phyloP scores from a whole-genome alignment of 2,113 vertebrate genomes.

The Dicerorhinus sumatrensis region DNA sequence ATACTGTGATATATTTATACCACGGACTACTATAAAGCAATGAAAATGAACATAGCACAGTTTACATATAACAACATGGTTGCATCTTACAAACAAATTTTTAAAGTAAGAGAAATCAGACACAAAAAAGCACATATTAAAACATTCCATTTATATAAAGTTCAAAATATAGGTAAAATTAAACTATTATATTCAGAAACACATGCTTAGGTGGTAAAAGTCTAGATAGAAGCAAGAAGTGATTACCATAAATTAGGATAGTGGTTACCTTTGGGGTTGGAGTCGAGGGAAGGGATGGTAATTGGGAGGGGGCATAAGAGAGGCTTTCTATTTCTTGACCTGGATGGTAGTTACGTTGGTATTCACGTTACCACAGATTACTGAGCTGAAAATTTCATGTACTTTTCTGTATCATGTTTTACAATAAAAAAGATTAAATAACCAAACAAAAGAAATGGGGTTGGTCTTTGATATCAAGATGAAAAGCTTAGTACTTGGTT shows the following conservation, averaged over 20 bases:
- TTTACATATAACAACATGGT: not conserved
- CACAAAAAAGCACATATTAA: not conserved
- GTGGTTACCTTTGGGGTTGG: not conserved
- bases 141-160: not conserved
- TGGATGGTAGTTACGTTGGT: not conserved
- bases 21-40: not conserved
- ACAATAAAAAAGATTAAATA: conserved; percentile 30
- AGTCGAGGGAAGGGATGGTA: not conserved
- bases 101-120: not conserved
- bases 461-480: not conserved
- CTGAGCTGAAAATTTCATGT: not conserved
- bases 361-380: not conserved
- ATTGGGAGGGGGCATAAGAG: not conserved
- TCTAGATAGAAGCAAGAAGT: not conserved
- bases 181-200: not conserved
- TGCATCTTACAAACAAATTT: not conserved
- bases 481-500: not conserved
- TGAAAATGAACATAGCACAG: not conserved
- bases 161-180: not conserved
- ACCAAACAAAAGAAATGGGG: conserved; percentile 1
- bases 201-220: not conserved
- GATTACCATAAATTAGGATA: not conserved
- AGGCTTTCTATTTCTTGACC: not conserved
- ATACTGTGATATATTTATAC: not conserved
- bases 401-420: conserved; percentile 16